Conservation (phyloP, 2,113 vertebrate genomes). For the Pachyramphus minor region DNA sequence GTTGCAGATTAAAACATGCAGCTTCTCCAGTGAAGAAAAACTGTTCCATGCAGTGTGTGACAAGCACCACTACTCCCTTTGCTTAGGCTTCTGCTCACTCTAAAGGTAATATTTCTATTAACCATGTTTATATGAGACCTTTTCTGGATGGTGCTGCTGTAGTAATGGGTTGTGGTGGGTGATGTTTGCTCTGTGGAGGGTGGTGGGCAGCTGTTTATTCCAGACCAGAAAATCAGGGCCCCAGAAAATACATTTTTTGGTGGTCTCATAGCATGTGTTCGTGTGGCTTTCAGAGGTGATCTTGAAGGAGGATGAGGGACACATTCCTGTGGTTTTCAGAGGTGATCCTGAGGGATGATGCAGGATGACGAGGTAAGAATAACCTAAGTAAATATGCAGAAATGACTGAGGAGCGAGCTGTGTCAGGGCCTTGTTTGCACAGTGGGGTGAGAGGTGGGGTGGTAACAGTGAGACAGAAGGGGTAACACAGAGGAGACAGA, state of each 20-base stretch:
- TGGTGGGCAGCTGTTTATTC: background rate
- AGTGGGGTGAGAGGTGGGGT: background rate
- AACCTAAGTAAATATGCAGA: background rate
- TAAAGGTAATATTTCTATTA: background rate
- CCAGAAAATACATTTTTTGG: background rate
- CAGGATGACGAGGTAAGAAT: background rate
- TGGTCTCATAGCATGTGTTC: accelerated
- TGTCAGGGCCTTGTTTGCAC: background rate
- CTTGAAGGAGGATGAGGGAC: background rate
- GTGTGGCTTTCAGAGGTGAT: background rate
- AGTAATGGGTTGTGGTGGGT: accelerated
- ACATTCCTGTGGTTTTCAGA: background rate
- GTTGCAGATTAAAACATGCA: background rate
- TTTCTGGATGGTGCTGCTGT: background rate
- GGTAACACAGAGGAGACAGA: background rate
- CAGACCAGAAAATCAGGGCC: background rate
- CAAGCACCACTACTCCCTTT: background rate
- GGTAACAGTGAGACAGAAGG: background rate
- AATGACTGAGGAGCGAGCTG: background rate
- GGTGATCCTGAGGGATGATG: background rate
- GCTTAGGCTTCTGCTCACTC: accelerated
- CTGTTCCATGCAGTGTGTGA: background rate
- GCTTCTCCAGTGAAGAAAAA: background rate
- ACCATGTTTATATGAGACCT: background rate
- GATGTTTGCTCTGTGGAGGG: background rate